phyloP scores from a whole-genome alignment of 2,113 vertebrate genomes.

The Glaucidium brasilianum region DNA sequence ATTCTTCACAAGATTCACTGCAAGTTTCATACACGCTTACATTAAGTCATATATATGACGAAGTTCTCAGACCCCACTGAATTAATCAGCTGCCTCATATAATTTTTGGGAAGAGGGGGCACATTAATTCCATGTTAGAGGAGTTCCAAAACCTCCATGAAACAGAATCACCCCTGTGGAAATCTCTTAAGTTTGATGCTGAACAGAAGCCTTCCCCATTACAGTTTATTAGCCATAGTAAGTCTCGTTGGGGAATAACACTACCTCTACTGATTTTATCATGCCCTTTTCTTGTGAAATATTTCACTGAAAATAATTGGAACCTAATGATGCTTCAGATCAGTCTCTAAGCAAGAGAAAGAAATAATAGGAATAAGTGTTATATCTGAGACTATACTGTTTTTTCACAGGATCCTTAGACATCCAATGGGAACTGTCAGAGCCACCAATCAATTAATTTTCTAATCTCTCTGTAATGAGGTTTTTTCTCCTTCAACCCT shows the following conservation, averaged over 20 bases:
- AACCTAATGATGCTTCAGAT: slow-evolving; percentile 58
- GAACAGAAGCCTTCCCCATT: background rate
- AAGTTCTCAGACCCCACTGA: background rate
- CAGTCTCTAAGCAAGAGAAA: background rate
- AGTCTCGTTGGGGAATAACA: background rate
- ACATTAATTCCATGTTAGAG: background rate
- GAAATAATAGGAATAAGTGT: slow-evolving; percentile 33
- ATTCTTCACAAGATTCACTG: background rate
- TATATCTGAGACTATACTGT: slow-evolving; percentile 19
- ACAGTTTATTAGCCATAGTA: background rate
- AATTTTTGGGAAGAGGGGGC: background rate
- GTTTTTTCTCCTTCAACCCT: slow-evolving; percentile 10
- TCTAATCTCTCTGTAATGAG: slow-evolving; percentile 44
- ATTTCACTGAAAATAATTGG: slow-evolving; percentile 56
- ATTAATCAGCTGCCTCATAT: background rate
- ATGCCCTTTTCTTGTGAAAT: slow-evolving; percentile 26
- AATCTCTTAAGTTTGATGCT: background rate
- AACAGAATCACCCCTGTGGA: background rate
- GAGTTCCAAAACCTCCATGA: background rate
- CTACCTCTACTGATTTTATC: slow-evolving; percentile 20
- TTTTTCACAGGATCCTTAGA: slow-evolving; percentile 13
- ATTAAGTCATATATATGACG: background rate
- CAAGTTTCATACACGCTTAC: background rate
- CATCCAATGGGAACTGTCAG: slow-evolving; percentile 40
- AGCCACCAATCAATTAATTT: slow-evolving; percentile 58